Conservation (phyloP, 2,888 invertebrate species). For the Pheosia gnoma region DNA sequence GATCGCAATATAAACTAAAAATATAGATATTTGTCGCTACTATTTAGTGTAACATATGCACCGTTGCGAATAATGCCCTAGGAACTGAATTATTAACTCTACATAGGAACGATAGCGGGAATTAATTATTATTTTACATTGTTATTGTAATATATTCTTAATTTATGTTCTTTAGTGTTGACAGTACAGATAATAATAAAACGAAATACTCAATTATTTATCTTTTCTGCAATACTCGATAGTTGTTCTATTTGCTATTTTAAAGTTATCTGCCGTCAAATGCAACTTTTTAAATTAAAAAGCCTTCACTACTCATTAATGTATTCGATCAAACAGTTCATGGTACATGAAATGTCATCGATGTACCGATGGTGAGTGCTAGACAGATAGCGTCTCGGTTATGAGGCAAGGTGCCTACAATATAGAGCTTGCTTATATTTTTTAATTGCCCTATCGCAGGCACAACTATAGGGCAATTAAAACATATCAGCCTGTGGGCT, state of each 20-base stretch:
- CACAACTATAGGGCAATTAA: background rate
- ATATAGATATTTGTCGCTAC: conserved; percentile 8
- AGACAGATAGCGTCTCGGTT: background rate
- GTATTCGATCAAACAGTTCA: background rate
- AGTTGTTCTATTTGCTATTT: background rate
- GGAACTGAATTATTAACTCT: background rate
- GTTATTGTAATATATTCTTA: no score
- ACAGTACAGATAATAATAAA: no score
- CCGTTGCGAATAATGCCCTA: background rate
- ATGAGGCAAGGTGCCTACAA: background rate
- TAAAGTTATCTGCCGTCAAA: background rate
- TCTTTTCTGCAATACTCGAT: background rate
- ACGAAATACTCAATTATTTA: no score
- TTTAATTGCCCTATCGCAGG: background rate
- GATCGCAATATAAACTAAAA: conserved; percentile 25
- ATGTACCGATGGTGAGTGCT: background rate
- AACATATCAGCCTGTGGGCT: no score
- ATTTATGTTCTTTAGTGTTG: no score
- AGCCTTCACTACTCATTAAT: background rate
- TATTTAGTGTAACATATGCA: background rate
- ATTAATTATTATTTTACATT: background rate
- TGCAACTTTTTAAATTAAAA: background rate
- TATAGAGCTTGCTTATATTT: background rate
- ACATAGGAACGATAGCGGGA: background rate
- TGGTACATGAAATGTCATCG: background rate